phyloP scores from a whole-genome alignment of 2,113 vertebrate species.

The Myrmecobius fasciatus region DNA sequence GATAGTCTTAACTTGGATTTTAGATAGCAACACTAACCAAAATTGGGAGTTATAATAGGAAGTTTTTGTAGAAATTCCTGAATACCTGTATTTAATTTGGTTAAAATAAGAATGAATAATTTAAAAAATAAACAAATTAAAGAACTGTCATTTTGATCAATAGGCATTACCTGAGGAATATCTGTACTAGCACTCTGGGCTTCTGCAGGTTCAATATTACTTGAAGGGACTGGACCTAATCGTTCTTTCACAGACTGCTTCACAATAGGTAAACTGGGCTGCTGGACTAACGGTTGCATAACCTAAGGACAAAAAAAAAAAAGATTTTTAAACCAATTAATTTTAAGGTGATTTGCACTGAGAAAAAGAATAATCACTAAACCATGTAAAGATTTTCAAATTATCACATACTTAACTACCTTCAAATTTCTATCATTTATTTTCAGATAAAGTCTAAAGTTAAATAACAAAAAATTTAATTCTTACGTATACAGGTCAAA shows the following conservation, averaged over 20 bases:
- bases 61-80: background rate
- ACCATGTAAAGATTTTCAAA: constrained; percentile 34
- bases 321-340: constrained; percentile 45
- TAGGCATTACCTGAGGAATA: constrained; percentile 86
- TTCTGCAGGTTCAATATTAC: constrained; percentile 89
- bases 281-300: constrained; percentile 84
- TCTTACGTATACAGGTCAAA: constrained; percentile 27
- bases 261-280: constrained; percentile 85
- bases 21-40: constrained; percentile 61
- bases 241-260: constrained; percentile 98
- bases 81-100: background rate
- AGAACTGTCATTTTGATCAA: constrained; percentile 55
- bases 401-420: constrained; percentile 34
- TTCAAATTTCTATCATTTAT: constrained; percentile 41
- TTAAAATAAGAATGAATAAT: constrained; percentile 43
- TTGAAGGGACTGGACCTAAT: constrained; percentile 91
- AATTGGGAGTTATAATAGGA: background rate
- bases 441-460: constrained; percentile 11
- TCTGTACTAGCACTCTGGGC: constrained; percentile 86
- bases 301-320: constrained; percentile 76
- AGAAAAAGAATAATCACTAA: constrained; percentile 25
- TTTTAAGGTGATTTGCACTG: background rate
- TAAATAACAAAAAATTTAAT: constrained; percentile 16
- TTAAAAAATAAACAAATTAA: constrained; percentile 24
- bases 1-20: constrained; percentile 49